These are phyloP conservation scores for Microcaecilia unicolor DNA, from an alignment of 2,797 vertebrate species.

Conservation along the genomic window DNA sequence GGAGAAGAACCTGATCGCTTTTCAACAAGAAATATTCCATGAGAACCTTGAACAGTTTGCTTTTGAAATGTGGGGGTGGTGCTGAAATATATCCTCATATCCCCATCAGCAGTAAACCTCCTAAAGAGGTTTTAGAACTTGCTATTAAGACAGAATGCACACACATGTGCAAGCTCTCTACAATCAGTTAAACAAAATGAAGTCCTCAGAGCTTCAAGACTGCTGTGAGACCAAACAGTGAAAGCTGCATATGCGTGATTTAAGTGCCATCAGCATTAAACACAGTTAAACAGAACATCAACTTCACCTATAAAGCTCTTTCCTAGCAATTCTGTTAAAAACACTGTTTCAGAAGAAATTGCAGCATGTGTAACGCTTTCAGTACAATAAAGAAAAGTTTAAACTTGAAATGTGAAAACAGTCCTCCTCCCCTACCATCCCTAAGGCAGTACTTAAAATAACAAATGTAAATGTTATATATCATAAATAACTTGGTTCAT, in stretches of 20 bases:
- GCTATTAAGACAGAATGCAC: no score
- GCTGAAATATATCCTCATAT: no score
- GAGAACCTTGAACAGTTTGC: conserved; percentile 30
- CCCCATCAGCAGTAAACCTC: no score
- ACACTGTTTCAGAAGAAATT: conserved; percentile 58
- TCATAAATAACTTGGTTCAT: conserved; percentile 57
- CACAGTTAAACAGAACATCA: conserved; percentile 53
- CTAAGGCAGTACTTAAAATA: conserved; percentile 57
- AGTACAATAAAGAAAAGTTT: conserved; percentile 34
- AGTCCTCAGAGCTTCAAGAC: no score
- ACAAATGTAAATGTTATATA: conserved; percentile 59
- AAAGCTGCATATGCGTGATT: no score
- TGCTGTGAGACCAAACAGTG: no score
- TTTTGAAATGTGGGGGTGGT: conserved; percentile 36
- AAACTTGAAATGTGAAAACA: conserved; percentile 11
- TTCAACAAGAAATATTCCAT: conserved; percentile 48
- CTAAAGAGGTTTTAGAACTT: no score
- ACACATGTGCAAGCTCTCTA: no score
- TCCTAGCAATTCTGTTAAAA: conserved; percentile 55
- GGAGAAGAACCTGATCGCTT: conserved; percentile 47
- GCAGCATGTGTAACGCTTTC: conserved; percentile 58
- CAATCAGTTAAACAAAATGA: no score
- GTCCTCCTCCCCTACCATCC: conserved; percentile 49
- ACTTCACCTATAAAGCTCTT: conserved; percentile 53
- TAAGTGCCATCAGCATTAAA: no score